These are phyloP conservation scores for Corynorhinus townsendii DNA, from an alignment of 2,113 vertebrate genomes.

Conservation along the genomic window DNA sequence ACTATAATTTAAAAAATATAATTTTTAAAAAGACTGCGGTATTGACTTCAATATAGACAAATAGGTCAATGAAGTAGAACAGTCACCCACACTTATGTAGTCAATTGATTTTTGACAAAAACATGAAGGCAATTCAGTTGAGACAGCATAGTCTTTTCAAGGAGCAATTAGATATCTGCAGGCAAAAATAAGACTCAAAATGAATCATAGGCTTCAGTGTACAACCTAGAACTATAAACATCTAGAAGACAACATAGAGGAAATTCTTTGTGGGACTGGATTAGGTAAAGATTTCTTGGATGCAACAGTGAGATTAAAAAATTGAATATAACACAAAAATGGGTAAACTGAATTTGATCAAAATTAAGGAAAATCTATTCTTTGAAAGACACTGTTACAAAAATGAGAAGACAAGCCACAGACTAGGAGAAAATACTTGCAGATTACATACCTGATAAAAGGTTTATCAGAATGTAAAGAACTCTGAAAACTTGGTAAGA, in stretches of 20 bases:
- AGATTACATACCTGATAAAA: neutral
- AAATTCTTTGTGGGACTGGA: neutral
- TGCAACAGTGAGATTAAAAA: neutral
- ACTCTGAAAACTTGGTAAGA: neutral
- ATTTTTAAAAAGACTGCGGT: neutral
- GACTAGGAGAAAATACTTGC: neutral
- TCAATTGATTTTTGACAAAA: neutral
- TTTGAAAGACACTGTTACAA: neutral
- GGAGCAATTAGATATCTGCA: neutral
- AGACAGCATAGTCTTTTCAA: neutral
- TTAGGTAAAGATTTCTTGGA: slow-evolving; percentile 9
- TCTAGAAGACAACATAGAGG: neutral
- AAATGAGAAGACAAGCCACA: neutral
- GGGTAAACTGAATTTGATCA: neutral
- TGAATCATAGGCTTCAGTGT: neutral
- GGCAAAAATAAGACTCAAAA: neutral
- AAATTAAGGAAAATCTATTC: neutral
- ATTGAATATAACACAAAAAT: neutral
- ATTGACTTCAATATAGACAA: neutral
- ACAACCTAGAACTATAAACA: neutral
- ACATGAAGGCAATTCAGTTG: neutral
- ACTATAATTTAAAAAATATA: neutral
- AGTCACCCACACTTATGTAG: neutral
- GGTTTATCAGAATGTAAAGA: neutral
- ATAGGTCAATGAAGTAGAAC: neutral